These are phyloP conservation scores for Zosterops japonicus DNA, from an alignment of 2,113 vertebrate genomes.

Conservation along the genomic window DNA sequence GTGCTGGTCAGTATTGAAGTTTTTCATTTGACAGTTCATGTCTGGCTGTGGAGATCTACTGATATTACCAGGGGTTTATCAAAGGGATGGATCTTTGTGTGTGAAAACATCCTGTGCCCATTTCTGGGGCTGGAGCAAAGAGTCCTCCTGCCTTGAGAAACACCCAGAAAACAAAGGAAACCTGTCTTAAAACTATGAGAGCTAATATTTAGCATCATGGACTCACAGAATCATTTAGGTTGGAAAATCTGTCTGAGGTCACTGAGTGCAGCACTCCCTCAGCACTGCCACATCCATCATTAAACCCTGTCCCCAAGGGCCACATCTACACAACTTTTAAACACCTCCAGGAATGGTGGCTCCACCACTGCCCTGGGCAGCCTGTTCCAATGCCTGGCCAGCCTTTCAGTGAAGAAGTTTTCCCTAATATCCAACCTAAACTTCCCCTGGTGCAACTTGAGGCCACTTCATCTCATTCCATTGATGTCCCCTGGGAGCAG, in stretches of 20 bases:
- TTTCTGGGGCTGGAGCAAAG: background rate
- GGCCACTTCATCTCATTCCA: rapidly evolving
- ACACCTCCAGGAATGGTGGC: background rate
- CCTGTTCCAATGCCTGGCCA: background rate
- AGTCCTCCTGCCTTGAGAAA: background rate
- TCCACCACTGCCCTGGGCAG: background rate
- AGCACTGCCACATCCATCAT: background rate
- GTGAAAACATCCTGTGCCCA: background rate
- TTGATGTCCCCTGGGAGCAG: background rate
- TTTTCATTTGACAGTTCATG: background rate
- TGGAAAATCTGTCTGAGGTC: background rate
- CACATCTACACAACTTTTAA: background rate
- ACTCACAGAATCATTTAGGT: background rate
- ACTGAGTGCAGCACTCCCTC: too few species aligned
- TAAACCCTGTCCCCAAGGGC: background rate
- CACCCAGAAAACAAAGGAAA: background rate
- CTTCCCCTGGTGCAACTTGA: rapidly evolving
- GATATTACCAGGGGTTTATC: background rate
- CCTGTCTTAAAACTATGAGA: background rate
- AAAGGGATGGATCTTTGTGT: background rate
- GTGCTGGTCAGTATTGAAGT: background rate
- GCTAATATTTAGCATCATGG: background rate
- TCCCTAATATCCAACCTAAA: background rate
- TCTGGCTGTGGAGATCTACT: background rate
- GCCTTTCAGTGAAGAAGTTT: background rate